Conservation (phyloP, 2,888 invertebrate genomes). For the Hirtodrosophila confusa region DNA sequence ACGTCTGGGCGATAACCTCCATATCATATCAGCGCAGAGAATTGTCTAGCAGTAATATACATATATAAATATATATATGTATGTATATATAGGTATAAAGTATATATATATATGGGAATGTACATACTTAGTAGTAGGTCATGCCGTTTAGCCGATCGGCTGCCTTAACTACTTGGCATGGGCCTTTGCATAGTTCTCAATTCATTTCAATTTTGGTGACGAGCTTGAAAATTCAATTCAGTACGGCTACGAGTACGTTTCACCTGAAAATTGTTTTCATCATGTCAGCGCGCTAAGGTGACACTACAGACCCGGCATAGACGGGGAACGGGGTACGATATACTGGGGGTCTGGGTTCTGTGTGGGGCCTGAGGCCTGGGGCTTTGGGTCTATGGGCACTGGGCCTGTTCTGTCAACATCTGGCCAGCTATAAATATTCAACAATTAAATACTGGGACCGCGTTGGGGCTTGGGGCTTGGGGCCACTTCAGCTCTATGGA, state of each 20-base stretch:
- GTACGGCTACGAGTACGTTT: conserved; percentile 37
- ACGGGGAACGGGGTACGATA: background rate
- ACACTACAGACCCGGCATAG: conserved; percentile 48
- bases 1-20: conserved; percentile 66
- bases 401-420: conserved; percentile 29
- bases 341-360: background rate
- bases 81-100: conserved; percentile 1
- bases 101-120: background rate
- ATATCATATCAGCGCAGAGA: conserved; percentile 60
- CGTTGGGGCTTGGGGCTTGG: conserved; percentile 35
- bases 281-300: conserved; percentile 66
- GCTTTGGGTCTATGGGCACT: conserved; percentile 2
- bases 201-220: conserved; percentile 33
- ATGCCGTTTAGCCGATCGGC: conserved; percentile 3
- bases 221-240: conserved; percentile 48
- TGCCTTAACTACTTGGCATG: conserved; percentile 28
- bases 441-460: conserved; percentile 58
- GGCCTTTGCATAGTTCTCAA: conserved; percentile 48
- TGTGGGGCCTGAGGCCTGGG: background rate
- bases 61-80: conserved; percentile 1
- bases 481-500: conserved; percentile 31
- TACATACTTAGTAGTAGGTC: conserved; percentile 33
- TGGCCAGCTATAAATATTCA: conserved; percentile 69
- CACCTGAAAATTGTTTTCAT: conserved; percentile 41
- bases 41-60: conserved; percentile 11